Base-by-base conservation (phyloP, 2,797 vertebrate species). In the Sebastes paucispinis region DNA sequence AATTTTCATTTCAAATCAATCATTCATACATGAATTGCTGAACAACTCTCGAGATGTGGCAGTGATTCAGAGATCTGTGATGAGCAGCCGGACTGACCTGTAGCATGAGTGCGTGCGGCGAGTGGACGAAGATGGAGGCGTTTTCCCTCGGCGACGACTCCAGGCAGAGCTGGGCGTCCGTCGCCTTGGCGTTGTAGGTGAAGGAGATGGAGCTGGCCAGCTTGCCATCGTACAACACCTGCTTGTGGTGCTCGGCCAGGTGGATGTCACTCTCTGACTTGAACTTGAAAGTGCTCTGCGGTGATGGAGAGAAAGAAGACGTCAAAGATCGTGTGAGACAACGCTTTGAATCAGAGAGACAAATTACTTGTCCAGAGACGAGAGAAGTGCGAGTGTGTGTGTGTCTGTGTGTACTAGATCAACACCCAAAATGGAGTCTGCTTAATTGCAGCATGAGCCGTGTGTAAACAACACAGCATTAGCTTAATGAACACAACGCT, bases 221-320 rank as follows among this genome's bases (percentile, higher is more conserved):
- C 86, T 99, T 99, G 59, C 98, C 96, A 69, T 99, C 98, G 6
- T 99, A 99, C 0, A 99, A 85, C 81, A 99, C 98, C 92, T 99
- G 98, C 81, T 98, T 99, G 79, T 99, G 98, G 90, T 99, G 98
- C 88, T 99, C 98, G 1, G 98, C 98, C 94, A 99, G 95, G 90
- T 98, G 98, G 93, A 99, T 98, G 89, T 99, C 98, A 81, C 98
- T 99, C 93, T 99, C 98, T 0, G 98, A 99, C 91, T 99, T 99
- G 86, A 99, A 99, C 88, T 99, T 99, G 89, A 99, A 99, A 8
- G 98, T 99, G 94, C 98, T 98, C 98, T 99, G 90, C 20, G 18
- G 66, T 3, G 69, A 57, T 0, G 18, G 63, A 43, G 43, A 43
- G 0, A 57, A 25, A 22, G 50, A 73, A 62, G 9, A 34, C 5